Evolutionary conservation across 2,888 invertebrate species (phyloP).

Genomic region (Opisthograptis luteolata): DNA sequence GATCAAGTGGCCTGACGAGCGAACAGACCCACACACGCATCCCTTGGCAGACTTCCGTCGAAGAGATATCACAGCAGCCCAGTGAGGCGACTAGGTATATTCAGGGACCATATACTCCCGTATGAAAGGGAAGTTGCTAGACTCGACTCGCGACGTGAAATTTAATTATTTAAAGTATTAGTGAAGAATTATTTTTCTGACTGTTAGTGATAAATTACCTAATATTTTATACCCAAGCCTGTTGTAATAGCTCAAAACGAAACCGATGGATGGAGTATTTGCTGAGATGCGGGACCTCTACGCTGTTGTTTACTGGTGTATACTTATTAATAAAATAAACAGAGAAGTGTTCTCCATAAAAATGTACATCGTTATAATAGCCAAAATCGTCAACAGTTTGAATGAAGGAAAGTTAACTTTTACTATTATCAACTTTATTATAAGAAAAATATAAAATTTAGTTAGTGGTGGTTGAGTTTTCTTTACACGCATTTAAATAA

Average conservation of each 20-base stretch:
- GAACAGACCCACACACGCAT: slow-evolving; percentile 52
- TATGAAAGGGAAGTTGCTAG: background rate
- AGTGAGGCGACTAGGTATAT: slow-evolving; percentile 57
- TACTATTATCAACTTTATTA: too few relatives aligned
- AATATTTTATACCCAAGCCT: background rate
- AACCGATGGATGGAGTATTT: background rate
- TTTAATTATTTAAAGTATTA: slow-evolving; percentile 2
- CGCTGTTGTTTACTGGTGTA: too few relatives aligned
- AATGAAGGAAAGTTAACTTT: too few relatives aligned
- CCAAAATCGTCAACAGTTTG: too few relatives aligned
- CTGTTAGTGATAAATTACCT: background rate
- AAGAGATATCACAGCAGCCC: slow-evolving; percentile 65
- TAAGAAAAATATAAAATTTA: too few relatives aligned
- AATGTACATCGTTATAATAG: too few relatives aligned
- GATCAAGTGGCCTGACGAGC: slow-evolving; percentile 74
- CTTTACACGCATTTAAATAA: too few relatives aligned
- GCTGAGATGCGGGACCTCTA: too few relatives aligned
- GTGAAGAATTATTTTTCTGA: background rate
- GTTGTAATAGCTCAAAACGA: background rate
- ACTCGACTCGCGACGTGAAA: slow-evolving; percentile 7
- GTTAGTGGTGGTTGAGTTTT: too few relatives aligned
- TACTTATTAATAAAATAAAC: too few relatives aligned
- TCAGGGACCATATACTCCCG: background rate
- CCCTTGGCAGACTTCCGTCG: slow-evolving; percentile 68
- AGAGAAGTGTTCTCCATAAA: too few relatives aligned